Evolutionary conservation across 1,140 invertebrate genomes (phyloP).

Genomic region (Pectinophora gossypiella): DNA sequence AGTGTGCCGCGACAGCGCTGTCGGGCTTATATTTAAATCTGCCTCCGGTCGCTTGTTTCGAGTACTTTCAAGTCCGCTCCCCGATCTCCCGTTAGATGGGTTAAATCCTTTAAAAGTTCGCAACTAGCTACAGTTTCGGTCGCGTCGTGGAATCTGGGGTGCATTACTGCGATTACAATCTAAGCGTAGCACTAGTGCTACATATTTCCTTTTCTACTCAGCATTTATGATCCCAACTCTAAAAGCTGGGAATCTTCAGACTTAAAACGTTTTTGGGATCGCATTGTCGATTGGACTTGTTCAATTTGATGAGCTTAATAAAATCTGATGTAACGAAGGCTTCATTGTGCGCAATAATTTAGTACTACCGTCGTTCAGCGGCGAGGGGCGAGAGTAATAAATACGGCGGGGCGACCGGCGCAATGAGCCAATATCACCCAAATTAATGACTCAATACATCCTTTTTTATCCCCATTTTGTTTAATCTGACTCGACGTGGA

Average conservation of each 20-base stretch:
- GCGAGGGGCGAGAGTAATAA: background rate
- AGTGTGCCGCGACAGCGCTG: background rate
- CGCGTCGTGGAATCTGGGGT: background rate
- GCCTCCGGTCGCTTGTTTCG: background rate
- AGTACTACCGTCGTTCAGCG: background rate
- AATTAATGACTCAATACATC: background rate
- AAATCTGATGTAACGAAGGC: too few species aligned
- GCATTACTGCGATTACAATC: background rate
- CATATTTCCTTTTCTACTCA: too few species aligned
- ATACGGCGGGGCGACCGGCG: background rate
- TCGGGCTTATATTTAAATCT: background rate
- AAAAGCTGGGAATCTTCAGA: too few species aligned
- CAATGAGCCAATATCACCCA: background rate
- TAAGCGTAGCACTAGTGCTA: too few species aligned
- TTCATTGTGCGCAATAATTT: too few species aligned
- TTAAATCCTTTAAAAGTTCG: conserved; percentile 1
- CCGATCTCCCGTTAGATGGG: background rate
- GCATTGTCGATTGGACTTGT: too few species aligned
- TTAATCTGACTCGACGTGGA: background rate
- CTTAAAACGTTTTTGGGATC: too few species aligned
- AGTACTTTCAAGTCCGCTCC: too few species aligned
- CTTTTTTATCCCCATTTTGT: background rate
- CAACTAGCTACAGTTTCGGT: background rate
- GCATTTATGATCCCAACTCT: too few species aligned
- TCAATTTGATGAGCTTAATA: too few species aligned